These are phyloP conservation scores for Ochotona curzoniae DNA, from an alignment of 2,113 vertebrate species.

Conservation along the genomic window DNA sequence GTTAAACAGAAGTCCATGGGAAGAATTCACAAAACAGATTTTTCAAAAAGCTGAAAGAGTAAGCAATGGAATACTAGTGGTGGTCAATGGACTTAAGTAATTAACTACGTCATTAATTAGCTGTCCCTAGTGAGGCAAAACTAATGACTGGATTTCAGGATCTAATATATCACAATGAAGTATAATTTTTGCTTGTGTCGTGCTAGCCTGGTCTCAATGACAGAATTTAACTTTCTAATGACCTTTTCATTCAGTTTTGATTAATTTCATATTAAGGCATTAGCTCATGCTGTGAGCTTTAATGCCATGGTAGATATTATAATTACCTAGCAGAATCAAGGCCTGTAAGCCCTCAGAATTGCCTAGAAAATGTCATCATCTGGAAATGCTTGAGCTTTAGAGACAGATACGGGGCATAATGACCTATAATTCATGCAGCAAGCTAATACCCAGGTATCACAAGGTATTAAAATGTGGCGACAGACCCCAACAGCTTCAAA, in stretches of 20 bases:
- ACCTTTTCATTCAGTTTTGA: conserved; percentile 83
- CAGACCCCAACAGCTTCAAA: conserved; percentile 47
- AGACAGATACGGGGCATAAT: conserved; percentile 53
- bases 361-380: conserved; percentile 70
- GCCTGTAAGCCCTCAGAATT: conserved; percentile 55
- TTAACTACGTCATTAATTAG: conserved; percentile 76
- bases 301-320: conserved; percentile 76
- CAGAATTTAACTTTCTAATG: conserved; percentile 81
- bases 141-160: conserved; percentile 68
- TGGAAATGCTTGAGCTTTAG: conserved; percentile 50
- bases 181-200: conserved; percentile 70
- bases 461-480: conserved; percentile 34
- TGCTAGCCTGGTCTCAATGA: conserved; percentile 42
- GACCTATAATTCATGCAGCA: conserved; percentile 33
- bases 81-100: conserved; percentile 71
- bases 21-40: conserved; percentile 26
- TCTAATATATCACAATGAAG: conserved; percentile 68
- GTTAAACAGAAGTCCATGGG: conserved; percentile 28
- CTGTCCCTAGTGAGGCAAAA: conserved; percentile 72
- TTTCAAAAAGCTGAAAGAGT: conserved; percentile 52
- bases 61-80: conserved; percentile 51
- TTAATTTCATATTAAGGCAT: conserved; percentile 78
- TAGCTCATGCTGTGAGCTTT: conserved; percentile 81
- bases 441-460: conserved; percentile 31
- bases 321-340: conserved; percentile 77